These are phyloP conservation scores for Odontocerum albicorne DNA, from an alignment of 2,888 invertebrate species.

Conservation along the genomic window DNA sequence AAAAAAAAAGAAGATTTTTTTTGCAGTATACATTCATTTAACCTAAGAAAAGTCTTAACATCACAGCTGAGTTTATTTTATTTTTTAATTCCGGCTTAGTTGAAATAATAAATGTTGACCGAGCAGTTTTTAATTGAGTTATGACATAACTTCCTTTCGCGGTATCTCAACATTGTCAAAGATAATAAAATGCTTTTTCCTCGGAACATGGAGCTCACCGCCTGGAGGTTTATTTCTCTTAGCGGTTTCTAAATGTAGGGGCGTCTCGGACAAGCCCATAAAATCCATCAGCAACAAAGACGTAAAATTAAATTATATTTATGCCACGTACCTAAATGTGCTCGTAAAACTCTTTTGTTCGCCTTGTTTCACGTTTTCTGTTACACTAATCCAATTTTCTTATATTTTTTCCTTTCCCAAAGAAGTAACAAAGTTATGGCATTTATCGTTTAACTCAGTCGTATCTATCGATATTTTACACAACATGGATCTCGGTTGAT, in stretches of 20 bases:
- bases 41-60: no score
- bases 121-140: no score
- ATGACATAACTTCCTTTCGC: no score
- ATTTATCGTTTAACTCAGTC: no score
- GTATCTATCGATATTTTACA: no score
- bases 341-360: constrained; percentile 25
- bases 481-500: no score
- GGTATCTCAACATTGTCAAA: not conserved
- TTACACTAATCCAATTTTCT: constrained; percentile 31
- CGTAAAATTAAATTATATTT: constrained; percentile 34
- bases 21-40: no score
- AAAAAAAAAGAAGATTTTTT: no score
- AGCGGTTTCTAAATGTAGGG: constrained; percentile 1
- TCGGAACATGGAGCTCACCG: not conserved
- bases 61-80: no score
- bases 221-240: not conserved
- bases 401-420: not conserved
- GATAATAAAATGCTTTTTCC: not conserved
- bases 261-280: constrained; percentile 6
- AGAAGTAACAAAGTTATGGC: no score
- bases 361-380: constrained; percentile 30
- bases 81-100: no score
- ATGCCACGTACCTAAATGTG: constrained; percentile 22
- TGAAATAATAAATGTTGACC: no score
- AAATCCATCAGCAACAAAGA: constrained; percentile 30